phyloP scores from a whole-genome alignment of 2,888 invertebrate species.

The Volucella inflata region DNA sequence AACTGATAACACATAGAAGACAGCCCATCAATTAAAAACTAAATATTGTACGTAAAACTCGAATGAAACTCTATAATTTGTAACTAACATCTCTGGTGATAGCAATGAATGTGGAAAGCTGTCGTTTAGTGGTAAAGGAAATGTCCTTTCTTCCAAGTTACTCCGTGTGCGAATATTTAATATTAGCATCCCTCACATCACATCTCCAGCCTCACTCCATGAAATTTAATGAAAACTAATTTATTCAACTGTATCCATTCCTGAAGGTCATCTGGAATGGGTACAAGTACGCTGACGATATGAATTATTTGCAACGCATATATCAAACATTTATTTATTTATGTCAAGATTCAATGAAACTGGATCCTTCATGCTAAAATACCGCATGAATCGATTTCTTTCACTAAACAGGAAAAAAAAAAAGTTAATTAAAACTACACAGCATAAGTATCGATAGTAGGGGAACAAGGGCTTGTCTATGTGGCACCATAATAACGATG shows the following conservation, averaged over 20 bases:
- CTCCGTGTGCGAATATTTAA: no score
- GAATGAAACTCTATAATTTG: no score
- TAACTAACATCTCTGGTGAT: no score
- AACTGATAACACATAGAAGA: no score
- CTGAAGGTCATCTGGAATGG: slow-evolving; percentile 23
- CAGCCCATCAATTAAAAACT: no score
- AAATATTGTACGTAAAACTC: no score
- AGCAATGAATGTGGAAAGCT: no score
- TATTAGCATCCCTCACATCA: not conserved
- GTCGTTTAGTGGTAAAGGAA: no score
- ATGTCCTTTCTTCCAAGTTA: no score
- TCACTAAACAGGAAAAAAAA: slow-evolving; percentile 21
- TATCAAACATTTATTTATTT: slow-evolving; percentile 27
- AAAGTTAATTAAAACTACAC: slow-evolving; percentile 44
- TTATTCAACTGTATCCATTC: slow-evolving; percentile 15
- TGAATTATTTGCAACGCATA: slow-evolving; percentile 38
- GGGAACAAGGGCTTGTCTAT: not conserved
- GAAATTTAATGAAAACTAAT: slow-evolving; percentile 25
- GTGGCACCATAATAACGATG: slow-evolving; percentile 20
- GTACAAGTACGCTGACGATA: slow-evolving; percentile 12
- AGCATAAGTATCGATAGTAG: slow-evolving; percentile 14
- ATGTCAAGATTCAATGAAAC: slow-evolving; percentile 39
- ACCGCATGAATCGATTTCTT: slow-evolving; percentile 43
- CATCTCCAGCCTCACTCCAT: slow-evolving; percentile 11
- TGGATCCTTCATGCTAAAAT: slow-evolving; percentile 34